Base-by-base conservation (phyloP, 2,888 invertebrate genomes). In the Agrilus cyanescens region DNA sequence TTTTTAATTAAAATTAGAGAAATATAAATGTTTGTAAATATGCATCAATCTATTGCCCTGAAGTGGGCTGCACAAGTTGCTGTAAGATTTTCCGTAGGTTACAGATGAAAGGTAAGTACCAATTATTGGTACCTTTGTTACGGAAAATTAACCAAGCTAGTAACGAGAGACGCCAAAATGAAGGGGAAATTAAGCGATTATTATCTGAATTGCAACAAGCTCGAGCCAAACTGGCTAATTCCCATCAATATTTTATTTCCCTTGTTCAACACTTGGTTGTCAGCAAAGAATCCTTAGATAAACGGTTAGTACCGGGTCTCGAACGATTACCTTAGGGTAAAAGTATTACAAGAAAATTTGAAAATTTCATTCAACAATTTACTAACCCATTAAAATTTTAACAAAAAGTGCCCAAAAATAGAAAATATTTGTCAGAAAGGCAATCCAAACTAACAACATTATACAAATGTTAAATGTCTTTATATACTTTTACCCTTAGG, bases 31-130 rank as follows among this genome's bases (percentile, higher is more conserved):
- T 10, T 25, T 25, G 2, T 25, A 25, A 10, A 10, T 25, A 25
- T 25, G 25, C 10, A 25, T 25, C 4, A 25, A 25, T 25, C 25
- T 10, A 25, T 25, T 25, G 4, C 43, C 16, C 13, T 25, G 33
- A 32, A 40, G 10, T 39, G 29, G 33, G 37, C 33, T 38, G 39
- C 39, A 37, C 44, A 43, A 43, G 35, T 30, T 40, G 34, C 38
- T 37, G 36, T 46, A 43, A 43, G 43, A 40, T 37, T 45, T 39
- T 45, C 43, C 37, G 52, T 51, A 67, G 65, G 55, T 66, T 64
- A 53, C 66, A 66, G 62, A 61, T 65, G 48, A 63, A 63, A 59
- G 64, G 63, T 54, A 65, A 63, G 59, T 68, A 67, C 59, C 58
- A 58, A 53, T 55, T 54, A 40, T 57, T 68, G 49, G 57, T 54